These are phyloP conservation scores for Phallusia fumigata DNA, from an alignment of 23 tunicate genomes.

Conservation along the genomic window DNA sequence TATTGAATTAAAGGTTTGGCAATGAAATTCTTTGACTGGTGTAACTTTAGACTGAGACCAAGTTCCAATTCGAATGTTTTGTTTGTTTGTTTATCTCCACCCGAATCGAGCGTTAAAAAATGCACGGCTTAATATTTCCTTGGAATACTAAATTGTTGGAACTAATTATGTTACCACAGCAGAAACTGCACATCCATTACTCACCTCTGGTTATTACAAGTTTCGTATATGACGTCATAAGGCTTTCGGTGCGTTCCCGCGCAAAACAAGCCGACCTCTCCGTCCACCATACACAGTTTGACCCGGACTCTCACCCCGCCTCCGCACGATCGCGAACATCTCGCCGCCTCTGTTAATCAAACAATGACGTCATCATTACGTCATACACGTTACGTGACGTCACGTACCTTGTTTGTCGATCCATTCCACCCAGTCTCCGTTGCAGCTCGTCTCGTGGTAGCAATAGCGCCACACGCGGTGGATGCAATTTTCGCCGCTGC, in stretches of 20 bases:
- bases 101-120: too few species aligned
- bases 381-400: neutral
- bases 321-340: slow-evolving; percentile 63
- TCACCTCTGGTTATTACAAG: slow-evolving; percentile 44
- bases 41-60: too few species aligned
- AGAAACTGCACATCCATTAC: neutral
- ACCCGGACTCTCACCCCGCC: slow-evolving; percentile 50
- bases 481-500: neutral
- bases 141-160: too few species aligned
- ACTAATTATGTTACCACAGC: too few species aligned
- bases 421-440: slow-evolving; percentile 67
- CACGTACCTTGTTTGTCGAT: slow-evolving; percentile 18
- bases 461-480: slow-evolving; percentile 42
- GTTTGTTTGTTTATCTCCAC: too few species aligned
- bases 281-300: slow-evolving; percentile 32
- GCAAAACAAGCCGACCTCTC: slow-evolving; percentile 58
- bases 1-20: too few species aligned
- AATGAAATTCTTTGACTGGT: too few species aligned
- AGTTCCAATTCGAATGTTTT: too few species aligned
- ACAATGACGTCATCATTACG: neutral
- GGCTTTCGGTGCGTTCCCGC: slow-evolving; percentile 47
- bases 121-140: too few species aligned
- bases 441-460: slow-evolving; percentile 63
- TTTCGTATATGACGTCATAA: slow-evolving; percentile 44
- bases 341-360: neutral